These are phyloP conservation scores for Chironomus tentans DNA, from an alignment of 2,888 invertebrate species.

Conservation along the genomic window DNA sequence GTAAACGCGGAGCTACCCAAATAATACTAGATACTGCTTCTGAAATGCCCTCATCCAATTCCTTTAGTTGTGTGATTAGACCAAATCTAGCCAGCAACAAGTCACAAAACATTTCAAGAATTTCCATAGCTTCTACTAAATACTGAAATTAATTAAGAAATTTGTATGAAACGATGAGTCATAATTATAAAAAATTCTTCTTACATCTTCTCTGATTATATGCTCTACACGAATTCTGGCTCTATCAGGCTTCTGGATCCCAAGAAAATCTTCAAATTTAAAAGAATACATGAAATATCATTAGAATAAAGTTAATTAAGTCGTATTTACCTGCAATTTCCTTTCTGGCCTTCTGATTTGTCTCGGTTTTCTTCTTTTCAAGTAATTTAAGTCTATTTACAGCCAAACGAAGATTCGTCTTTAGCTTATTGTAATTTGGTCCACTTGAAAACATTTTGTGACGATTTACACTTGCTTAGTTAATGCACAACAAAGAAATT, in stretches of 20 bases:
- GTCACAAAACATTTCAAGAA: conserved; percentile 99
- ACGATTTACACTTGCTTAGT: neutral
- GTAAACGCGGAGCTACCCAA: conserved; percentile 93
- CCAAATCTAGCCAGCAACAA: conserved; percentile 92
- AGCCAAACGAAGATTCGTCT: conserved; percentile 88
- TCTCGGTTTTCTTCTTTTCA: conserved; percentile 96
- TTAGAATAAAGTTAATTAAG: neutral
- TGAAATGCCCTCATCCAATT: conserved; percentile 86
- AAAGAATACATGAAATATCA: neutral
- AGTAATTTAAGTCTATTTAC: conserved; percentile 88
- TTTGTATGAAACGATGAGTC: neutral
- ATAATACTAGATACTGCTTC: conserved; percentile 94
- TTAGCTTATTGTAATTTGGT: conserved; percentile 90
- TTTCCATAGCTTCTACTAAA: conserved; percentile 97
- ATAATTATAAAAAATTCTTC: neutral
- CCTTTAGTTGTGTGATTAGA: conserved; percentile 93
- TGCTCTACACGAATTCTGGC: conserved; percentile 97
- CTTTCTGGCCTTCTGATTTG: conserved; percentile 88
- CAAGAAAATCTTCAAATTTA: conserved; percentile 61
- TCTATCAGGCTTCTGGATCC: conserved; percentile 72
- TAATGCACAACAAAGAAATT: too few relatives aligned
- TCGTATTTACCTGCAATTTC: conserved; percentile 67
- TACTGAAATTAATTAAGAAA: conserved; percentile 65
- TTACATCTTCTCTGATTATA: conserved; percentile 59
- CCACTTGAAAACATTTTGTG: conserved; percentile 75